Base-by-base conservation (phyloP, 2,888 invertebrate genomes). In the Dysmachus trigonus region DNA sequence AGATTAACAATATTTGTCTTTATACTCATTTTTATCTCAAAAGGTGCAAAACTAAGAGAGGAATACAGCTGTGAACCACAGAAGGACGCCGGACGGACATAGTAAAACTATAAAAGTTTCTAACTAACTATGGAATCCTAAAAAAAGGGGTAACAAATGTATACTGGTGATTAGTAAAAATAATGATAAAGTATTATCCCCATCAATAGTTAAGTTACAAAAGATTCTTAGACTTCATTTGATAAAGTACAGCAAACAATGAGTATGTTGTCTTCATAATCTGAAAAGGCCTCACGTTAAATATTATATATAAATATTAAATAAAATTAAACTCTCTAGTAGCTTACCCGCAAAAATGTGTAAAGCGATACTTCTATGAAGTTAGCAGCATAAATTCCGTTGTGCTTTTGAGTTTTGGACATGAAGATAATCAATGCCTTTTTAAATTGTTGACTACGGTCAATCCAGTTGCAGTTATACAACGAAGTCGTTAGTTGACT, bases 261-360 rank as follows among this genome's bases (percentile, higher is more conserved):
- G 85, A 85, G 76, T 85, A 85, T 8, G 85, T 76, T 15, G 85
- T 76, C 35, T 85, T 85, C n/a, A 74, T 22, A 7, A 85, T 62
- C 85, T 85, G 35, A 51, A 51, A 77, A 85, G 0, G 22, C 15
- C 30, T 76, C 22, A 13, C 22, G 10, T 22, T 77, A 13, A 18
- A 77, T 33, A 47, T 13, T 38, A 2, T 38, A 13, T 38, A 13
- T 38, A 38, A 13, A 38, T 38, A 38, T 3, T 2, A 13, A 0
- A 7, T 10, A 1, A 10, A 38, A 38, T 38, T 38, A 38, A 38
- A 38, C 10, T 38, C 0, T 38, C 0, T 38, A 38, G 13, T 41
- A 3, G 3, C 38, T 41, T 86, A 86, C 86, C 83, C 33, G 6
- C 53, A 83, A 35, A 71, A 82, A 83, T 47, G 86, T 86, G 1